phyloP scores from a whole-genome alignment of 35 echinoderm and acorn worm genomes.

The Apostichopus parvimensis region DNA sequence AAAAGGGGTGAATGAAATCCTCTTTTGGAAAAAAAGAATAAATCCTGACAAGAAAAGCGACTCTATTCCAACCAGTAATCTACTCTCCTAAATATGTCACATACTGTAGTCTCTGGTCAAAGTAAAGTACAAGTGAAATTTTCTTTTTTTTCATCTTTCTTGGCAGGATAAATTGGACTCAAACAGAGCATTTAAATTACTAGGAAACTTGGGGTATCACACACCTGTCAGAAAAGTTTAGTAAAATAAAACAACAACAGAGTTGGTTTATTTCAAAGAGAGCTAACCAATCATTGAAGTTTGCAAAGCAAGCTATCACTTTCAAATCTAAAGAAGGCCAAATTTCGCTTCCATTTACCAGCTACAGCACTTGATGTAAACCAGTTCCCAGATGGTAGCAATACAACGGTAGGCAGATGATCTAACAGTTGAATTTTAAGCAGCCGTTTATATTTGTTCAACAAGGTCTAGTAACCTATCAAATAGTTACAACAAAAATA shows the following conservation, averaged over 20 bases:
- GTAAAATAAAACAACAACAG: neutral
- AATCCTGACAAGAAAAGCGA: neutral
- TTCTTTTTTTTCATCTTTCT: neutral
- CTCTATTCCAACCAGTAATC: neutral
- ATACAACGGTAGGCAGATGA: neutral
- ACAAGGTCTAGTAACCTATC: too few relatives aligned
- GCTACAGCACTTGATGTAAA: neutral
- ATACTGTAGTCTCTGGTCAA: neutral
- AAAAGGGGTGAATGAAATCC: neutral
- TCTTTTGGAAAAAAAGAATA: neutral
- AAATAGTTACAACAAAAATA: too few relatives aligned
- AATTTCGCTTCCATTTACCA: neutral
- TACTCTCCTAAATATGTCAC: neutral
- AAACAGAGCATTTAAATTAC: constrained; percentile 25
- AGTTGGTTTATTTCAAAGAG: neutral
- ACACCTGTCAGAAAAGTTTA: constrained; percentile 27
- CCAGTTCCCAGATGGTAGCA: neutral
- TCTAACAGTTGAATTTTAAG: too few relatives aligned
- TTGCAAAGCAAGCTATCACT: neutral
- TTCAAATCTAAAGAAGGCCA: neutral
- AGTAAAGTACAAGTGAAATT: neutral
- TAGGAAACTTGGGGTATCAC: neutral
- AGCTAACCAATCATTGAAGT: neutral
- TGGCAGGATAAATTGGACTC: constrained; percentile 25
- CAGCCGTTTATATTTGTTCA: too few relatives aligned